Conservation (phyloP, 2,888 invertebrate genomes). For the Girardia tigrina region DNA sequence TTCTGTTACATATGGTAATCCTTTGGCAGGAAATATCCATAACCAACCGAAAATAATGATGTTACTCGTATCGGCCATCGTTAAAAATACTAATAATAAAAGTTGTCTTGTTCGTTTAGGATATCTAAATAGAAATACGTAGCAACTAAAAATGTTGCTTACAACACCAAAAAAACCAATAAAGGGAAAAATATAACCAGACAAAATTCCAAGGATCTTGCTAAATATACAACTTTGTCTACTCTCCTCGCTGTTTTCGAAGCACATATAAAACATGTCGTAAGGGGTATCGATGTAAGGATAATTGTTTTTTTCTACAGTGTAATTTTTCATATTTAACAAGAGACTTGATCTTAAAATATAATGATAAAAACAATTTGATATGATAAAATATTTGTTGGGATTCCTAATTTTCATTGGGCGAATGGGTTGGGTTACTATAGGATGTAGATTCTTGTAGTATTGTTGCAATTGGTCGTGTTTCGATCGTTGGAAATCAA, state of each 20-base stretch:
- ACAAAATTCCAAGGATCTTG: not conserved
- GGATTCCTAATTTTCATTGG: too few species aligned
- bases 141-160: constrained; percentile 16
- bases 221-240: not conserved
- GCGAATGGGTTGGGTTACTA: too few species aligned
- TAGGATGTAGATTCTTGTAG: too few species aligned
- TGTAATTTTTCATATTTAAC: not conserved
- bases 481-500: too few species aligned
- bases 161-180: constrained; percentile 8
- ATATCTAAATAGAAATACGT: constrained; percentile 10
- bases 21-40: constrained; percentile 33
- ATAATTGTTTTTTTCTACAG: not conserved
- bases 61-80: constrained; percentile 21
- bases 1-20: constrained; percentile 31
- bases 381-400: too few species aligned
- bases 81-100: constrained; percentile 24
- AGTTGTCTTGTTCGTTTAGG: constrained; percentile 24
- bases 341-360: too few species aligned
- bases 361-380: too few species aligned
- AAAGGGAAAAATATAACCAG: constrained; percentile 26
- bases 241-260: not conserved
- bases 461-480: too few species aligned
- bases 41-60: constrained; percentile 34
- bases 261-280: not conserved
- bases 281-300: not conserved